phyloP scores from a whole-genome alignment of 2,113 vertebrate species.

The Phaethon lepturus region DNA sequence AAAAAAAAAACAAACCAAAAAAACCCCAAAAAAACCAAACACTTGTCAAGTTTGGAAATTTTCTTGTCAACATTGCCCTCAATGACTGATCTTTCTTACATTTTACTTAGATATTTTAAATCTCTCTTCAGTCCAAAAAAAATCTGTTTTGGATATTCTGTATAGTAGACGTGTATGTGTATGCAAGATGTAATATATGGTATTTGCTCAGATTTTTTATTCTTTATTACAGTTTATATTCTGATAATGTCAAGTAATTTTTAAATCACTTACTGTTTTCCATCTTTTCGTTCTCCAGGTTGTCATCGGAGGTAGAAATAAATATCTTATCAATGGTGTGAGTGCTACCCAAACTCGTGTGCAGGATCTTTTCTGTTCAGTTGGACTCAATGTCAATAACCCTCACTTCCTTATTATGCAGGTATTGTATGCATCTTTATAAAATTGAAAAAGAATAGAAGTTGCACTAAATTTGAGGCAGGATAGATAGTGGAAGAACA shows the following conservation, averaged over 20 bases:
- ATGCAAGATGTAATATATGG: not conserved
- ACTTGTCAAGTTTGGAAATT: not conserved
- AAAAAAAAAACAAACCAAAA: not conserved
- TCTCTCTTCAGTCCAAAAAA: not conserved
- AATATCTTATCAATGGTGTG: slow-evolving; percentile 94
- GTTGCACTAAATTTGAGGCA: not conserved
- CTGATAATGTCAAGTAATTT: not conserved
- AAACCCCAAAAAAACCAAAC: not conserved
- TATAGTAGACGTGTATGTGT: not conserved
- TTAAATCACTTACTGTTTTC: not conserved
- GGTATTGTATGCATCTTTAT: slow-evolving; percentile 74
- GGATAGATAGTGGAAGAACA: not conserved
- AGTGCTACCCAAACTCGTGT: slow-evolving; percentile 88
- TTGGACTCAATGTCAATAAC: slow-evolving; percentile 97
- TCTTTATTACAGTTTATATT: not conserved
- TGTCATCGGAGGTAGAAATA: slow-evolving; percentile 90
- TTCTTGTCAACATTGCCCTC: not conserved
- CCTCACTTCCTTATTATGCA: slow-evolving; percentile 99
- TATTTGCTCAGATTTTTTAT: not conserved
- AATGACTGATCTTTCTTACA: not conserved
- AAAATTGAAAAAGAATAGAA: not conserved
- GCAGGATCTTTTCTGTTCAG: slow-evolving; percentile 93
- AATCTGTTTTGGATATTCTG: not conserved
- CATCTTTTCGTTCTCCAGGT: slow-evolving; percentile 70
- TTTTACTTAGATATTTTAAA: not conserved